These are phyloP conservation scores for Drosophila repleta DNA, from an alignment of 1,140 invertebrate genomes.

Conservation along the genomic window DNA sequence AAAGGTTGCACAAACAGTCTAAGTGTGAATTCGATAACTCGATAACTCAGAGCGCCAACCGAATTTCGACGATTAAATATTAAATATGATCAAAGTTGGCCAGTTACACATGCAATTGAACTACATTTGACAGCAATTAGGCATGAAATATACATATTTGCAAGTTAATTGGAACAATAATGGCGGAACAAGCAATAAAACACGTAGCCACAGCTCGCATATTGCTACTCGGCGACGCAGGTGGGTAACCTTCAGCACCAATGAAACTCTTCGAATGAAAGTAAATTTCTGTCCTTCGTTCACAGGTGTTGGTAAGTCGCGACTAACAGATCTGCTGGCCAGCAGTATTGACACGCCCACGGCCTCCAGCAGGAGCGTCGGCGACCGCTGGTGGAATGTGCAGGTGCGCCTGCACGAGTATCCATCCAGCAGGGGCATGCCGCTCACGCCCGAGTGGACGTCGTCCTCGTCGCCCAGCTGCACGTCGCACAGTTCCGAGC, in stretches of 20 bases:
- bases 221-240: slow-evolving; percentile 52
- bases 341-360: slow-evolving; percentile 51
- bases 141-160: slow-evolving; percentile 2
- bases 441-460: slow-evolving; percentile 54
- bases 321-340: slow-evolving; percentile 59
- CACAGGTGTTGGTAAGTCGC: slow-evolving; percentile 61
- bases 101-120: not conserved
- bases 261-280: not conserved
- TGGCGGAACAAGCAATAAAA: slow-evolving; percentile 27
- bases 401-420: slow-evolving; percentile 64
- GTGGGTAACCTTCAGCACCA: slow-evolving; percentile 4
- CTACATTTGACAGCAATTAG: not conserved
- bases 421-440: slow-evolving; percentile 7
- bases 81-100: slow-evolving; percentile 11
- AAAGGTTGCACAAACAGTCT: too few relatives aligned
- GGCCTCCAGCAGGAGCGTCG: slow-evolving; percentile 30
- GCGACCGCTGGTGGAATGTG: slow-evolving; percentile 40
- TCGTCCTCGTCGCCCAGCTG: slow-evolving; percentile 37
- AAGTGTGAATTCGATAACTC: slow-evolving; percentile 23
- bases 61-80: slow-evolving; percentile 1
- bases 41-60: slow-evolving; percentile 6
- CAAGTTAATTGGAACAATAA: slow-evolving; percentile 14
- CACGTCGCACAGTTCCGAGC: not conserved
- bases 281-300: not conserved
- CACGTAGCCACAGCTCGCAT: slow-evolving; percentile 54